These are phyloP conservation scores for Plagodis dolabraria DNA, from an alignment of 2,888 invertebrate species.

Conservation along the genomic window DNA sequence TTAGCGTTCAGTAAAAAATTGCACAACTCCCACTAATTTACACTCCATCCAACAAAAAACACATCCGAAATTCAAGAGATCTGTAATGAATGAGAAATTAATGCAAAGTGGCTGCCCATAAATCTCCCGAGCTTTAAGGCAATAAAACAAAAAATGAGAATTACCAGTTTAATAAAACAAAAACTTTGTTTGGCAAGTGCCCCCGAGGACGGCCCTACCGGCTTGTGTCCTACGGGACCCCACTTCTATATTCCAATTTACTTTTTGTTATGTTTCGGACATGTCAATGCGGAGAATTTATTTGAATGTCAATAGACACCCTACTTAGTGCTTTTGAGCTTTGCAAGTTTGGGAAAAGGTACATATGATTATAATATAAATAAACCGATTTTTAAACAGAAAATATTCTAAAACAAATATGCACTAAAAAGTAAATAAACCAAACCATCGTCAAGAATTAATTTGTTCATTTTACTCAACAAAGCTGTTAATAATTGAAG, in stretches of 20 bases:
- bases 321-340: constrained; percentile 19
- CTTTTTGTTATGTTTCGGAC: constrained; percentile 49
- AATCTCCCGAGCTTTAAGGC: constrained; percentile 75
- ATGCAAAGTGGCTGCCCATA: constrained; percentile 79
- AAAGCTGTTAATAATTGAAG: too few species aligned
- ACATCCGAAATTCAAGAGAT: constrained; percentile 66
- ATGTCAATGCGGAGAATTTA: constrained; percentile 43
- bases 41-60: constrained; percentile 62
- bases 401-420: too few species aligned
- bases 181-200: constrained; percentile 77
- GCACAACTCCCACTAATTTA: constrained; percentile 58
- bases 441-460: too few species aligned
- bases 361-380: not conserved
- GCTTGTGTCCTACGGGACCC: constrained; percentile 41
- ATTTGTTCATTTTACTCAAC: too few species aligned
- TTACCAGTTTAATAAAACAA: constrained; percentile 80
- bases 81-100: constrained; percentile 81
- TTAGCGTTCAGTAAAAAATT: constrained; percentile 33
- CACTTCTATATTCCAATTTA: constrained; percentile 60
- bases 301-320: constrained; percentile 30
- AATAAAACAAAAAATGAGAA: constrained; percentile 81
- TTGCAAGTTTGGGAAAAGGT: constrained; percentile 16
- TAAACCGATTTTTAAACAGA: too few species aligned
- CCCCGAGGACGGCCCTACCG: constrained; percentile 62
- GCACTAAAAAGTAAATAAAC: too few species aligned